Percentiles rank a stretch among this genome's conserved stretches.
Evolutionary conservation across 2,797 vertebrate species (phyloP).

Genomic region (Cryptoprocta ferox): DNA sequence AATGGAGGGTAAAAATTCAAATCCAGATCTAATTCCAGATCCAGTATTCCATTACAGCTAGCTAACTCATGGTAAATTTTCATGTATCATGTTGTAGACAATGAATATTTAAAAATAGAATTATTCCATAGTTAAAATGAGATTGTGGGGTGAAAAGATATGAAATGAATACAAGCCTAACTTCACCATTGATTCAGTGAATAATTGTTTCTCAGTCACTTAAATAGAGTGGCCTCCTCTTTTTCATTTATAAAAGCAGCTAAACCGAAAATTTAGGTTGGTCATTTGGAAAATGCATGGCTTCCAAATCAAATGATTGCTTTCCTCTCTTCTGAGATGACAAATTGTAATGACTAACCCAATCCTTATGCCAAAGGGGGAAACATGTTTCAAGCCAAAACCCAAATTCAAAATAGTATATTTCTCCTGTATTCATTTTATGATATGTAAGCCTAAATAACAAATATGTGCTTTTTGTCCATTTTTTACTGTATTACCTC

Average conservation of each 20-base stretch:
- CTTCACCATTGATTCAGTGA: not conserved
- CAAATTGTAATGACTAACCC: conserved; percentile 60
- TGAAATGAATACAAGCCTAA: not conserved
- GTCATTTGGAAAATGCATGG: conserved; percentile 56
- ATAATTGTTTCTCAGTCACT: conserved; percentile 9
- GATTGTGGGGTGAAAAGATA: not conserved
- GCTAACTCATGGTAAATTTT: conserved; percentile 7
- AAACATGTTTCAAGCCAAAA: conserved; percentile 67
- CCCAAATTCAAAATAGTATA: conserved; percentile 47
- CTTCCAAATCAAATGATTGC: conserved; percentile 56
- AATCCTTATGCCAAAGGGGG: conserved; percentile 56
- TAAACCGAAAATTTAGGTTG: conserved; percentile 23
- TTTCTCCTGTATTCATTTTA: conserved; percentile 13
- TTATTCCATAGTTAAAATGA: not conserved
- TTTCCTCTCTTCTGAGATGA: conserved; percentile 46
- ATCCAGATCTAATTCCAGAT: conserved; percentile 15
- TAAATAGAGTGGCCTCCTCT: conserved; percentile 36
- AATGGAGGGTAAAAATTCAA: conserved; percentile 12
- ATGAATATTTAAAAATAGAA: conserved; percentile 22
- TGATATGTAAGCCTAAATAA: conserved; percentile 47
- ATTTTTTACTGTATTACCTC: not conserved
- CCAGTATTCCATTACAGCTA: not conserved
- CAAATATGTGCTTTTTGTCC: not conserved
- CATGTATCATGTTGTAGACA: not conserved
- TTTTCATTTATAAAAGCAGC: conserved; percentile 46